A percentile compares a stretch with the other conserved stretches of the same genome.
Conservation (phyloP, 2,888 invertebrate genomes). For the Phoenoteleia sp. region DNA sequence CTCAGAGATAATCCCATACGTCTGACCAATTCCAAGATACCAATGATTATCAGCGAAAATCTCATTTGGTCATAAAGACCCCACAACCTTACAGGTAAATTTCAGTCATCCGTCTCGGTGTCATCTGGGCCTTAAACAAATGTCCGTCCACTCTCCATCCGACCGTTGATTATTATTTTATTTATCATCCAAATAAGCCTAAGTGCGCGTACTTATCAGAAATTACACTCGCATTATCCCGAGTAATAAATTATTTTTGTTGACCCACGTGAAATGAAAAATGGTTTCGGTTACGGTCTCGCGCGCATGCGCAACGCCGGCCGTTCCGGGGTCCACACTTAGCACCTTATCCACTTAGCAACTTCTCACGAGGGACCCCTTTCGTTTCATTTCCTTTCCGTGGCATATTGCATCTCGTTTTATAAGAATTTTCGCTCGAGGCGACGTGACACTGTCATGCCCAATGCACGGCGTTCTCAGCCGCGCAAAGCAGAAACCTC, state of each 20-base stretch:
- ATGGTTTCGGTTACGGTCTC: constrained; percentile 65
- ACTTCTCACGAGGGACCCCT: constrained; percentile 83
- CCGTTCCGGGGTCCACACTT: constrained; percentile 81
- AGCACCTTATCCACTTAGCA: constrained; percentile 85
- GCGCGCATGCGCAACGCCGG: constrained; percentile 47
- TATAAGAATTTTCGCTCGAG: constrained; percentile 83
- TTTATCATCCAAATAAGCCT: constrained; percentile 69
- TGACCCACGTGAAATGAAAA: constrained; percentile 71
- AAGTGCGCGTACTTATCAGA: constrained; percentile 70
- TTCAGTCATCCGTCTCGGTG: constrained; percentile 40
- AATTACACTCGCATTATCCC: constrained; percentile 70
- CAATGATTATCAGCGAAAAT: background rate
- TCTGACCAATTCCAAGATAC: background rate
- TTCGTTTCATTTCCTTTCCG: constrained; percentile 77
- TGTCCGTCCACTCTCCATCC: constrained; percentile 46
- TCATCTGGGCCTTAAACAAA: constrained; percentile 45
- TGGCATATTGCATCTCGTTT: constrained; percentile 82
- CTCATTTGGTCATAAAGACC: constrained; percentile 6
- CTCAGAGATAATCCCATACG: background rate
- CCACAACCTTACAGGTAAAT: constrained; percentile 3
- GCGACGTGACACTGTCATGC: constrained; percentile 85
- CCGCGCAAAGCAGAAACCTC: constrained; percentile 46
- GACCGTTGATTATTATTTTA: constrained; percentile 73
- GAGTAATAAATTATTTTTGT: constrained; percentile 71
- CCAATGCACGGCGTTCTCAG: constrained; percentile 43